Conservation (phyloP, 2,797 vertebrate species). For the Tarsius wallacei region DNA sequence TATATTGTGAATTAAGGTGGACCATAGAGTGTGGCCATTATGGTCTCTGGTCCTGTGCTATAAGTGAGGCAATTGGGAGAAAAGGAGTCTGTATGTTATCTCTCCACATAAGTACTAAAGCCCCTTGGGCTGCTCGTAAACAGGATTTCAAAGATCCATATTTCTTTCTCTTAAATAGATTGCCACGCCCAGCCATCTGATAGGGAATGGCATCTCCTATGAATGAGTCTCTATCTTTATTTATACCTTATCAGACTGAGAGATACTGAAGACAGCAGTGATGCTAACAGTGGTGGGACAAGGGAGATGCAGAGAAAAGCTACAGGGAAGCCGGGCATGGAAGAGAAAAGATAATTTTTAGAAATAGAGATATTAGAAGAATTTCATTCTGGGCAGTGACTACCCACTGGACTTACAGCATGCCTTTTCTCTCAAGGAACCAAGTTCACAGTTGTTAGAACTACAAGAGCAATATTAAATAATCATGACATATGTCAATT, state of each 20-base stretch:
- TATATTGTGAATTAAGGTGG: neutral
- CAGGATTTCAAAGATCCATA: neutral
- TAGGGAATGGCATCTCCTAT: neutral
- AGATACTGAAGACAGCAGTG: neutral
- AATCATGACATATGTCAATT: neutral
- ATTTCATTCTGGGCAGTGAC: neutral
- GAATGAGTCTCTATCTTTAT: neutral
- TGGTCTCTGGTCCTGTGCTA: neutral
- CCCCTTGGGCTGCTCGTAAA: neutral
- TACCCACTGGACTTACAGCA: neutral
- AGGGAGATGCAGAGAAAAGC: neutral
- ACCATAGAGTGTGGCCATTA: no score
- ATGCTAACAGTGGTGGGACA: neutral
- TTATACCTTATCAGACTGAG: neutral
- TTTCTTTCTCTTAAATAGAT: neutral
- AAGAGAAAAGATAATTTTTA: neutral
- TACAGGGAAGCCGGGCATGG: neutral
- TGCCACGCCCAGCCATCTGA: neutral
- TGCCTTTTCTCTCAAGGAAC: neutral
- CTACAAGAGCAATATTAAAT: neutral
- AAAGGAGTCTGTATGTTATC: neutral
- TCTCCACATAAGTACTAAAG: neutral
- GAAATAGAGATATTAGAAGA: neutral
- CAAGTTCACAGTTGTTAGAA: neutral
- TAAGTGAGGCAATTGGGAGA: neutral